Percentiles rank a stretch among this genome's conserved stretches.
phyloP scores from a whole-genome alignment of 2,113 vertebrate species.

The Sclerurus mexicanus region DNA sequence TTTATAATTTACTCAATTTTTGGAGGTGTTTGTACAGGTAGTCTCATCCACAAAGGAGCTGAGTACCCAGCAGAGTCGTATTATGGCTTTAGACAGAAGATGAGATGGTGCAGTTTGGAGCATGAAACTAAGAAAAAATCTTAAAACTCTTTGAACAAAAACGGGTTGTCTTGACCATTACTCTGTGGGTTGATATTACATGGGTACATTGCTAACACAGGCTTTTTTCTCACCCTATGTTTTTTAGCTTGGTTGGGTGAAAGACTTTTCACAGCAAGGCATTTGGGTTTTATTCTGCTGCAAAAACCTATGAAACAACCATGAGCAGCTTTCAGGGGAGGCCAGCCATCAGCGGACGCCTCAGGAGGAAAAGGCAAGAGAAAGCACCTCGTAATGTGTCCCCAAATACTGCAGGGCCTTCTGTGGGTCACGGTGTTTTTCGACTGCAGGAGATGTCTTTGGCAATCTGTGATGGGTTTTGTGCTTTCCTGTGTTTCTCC shows the following conservation, averaged over 20 bases:
- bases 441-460: background rate
- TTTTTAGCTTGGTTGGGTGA: background rate
- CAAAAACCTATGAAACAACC: background rate
- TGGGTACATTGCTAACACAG: background rate
- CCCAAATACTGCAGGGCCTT: background rate
- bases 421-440: accelerated
- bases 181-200: background rate
- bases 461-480: background rate
- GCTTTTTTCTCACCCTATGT: background rate
- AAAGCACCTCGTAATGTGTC: no score
- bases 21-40: background rate
- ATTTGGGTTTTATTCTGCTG: background rate
- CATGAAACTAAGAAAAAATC: background rate
- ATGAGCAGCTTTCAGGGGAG: background rate
- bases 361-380: background rate
- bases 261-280: background rate
- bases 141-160: background rate
- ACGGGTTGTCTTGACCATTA: background rate
- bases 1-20: background rate
- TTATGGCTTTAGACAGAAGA: background rate
- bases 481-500: background rate
- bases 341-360: background rate
- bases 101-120: background rate
- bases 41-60: background rate
- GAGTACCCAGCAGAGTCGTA: background rate